A percentile compares a stretch with the other conserved stretches of the same genome.
Evolutionary conservation across 2,888 invertebrate genomes (phyloP).

Genomic region (Hirtodrosophila confusa): DNA sequence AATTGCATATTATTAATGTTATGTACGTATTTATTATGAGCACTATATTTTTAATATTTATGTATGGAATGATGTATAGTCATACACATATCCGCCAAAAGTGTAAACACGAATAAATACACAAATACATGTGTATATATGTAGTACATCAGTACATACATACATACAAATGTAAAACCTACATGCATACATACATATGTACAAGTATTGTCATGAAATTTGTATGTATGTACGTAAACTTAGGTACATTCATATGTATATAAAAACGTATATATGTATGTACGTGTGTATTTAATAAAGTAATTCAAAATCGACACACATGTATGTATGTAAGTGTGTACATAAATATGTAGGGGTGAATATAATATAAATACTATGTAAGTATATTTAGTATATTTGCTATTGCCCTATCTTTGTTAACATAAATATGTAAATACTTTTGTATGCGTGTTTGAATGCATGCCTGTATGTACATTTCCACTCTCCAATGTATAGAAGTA

Average conservation of each 20-base stretch:
- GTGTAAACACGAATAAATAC: slow-evolving; percentile 23
- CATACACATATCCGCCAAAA: slow-evolving; percentile 8
- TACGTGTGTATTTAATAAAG: slow-evolving; percentile 32
- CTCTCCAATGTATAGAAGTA: too few relatives aligned
- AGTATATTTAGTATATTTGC: too few relatives aligned
- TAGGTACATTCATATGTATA: slow-evolving; percentile 6
- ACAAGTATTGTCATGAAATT: too few relatives aligned
- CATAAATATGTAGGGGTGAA: slow-evolving; percentile 5
- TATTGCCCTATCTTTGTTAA: too few relatives aligned
- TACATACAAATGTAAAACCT: slow-evolving; percentile 7
- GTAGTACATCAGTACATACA: slow-evolving; percentile 8
- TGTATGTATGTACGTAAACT: background rate
- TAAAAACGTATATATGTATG: background rate
- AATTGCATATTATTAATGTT: slow-evolving; percentile 27
- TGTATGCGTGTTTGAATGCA: too few relatives aligned
- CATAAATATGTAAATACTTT: too few relatives aligned
- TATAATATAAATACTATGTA: too few relatives aligned
- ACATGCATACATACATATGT: slow-evolving; percentile 2
- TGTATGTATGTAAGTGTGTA: slow-evolving; percentile 5
- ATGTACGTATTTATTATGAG: slow-evolving; percentile 27
- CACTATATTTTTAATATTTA: background rate
- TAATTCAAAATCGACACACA: slow-evolving; percentile 18
- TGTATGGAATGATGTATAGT: slow-evolving; percentile 9
- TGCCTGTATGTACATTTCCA: too few relatives aligned
- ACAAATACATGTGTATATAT: too few relatives aligned